Percentiles rank a stretch among this genome's conserved stretches.
Evolutionary conservation across 2,797 vertebrate species (phyloP).

Genomic region (Pteropus rufus): DNA sequence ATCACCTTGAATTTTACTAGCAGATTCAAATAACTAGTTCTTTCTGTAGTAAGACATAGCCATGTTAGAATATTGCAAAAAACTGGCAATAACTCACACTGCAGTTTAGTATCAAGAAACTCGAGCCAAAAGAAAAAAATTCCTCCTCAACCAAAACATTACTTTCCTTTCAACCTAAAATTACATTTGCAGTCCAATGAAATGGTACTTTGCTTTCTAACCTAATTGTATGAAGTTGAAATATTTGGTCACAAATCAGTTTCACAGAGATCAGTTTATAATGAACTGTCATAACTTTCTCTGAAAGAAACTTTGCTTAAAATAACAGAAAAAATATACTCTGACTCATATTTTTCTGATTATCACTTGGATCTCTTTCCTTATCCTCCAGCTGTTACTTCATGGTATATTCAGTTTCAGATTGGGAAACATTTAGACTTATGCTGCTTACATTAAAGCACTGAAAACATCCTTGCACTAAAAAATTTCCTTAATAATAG

Average conservation of each 20-base stretch:
- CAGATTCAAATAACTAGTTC: constrained; percentile 27
- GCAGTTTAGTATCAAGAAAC: constrained; percentile 51
- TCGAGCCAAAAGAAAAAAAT: constrained; percentile 26
- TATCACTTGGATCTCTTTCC: constrained; percentile 79
- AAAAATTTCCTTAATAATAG: neutral
- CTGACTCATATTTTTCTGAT: constrained; percentile 83
- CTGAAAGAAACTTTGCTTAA: neutral
- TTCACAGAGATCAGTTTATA: constrained; percentile 8
- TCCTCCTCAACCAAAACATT: constrained; percentile 32
- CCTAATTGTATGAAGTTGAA: neutral
- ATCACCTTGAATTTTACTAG: constrained; percentile 49
- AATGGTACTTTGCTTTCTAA: constrained; percentile 47
- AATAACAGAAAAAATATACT: constrained; percentile 36
- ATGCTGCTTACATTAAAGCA: neutral
- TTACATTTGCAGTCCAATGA: constrained; percentile 17
- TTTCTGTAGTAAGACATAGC: constrained; percentile 34
- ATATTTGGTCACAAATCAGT: constrained; percentile 40
- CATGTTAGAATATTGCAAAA: constrained; percentile 36
- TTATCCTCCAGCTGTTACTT: constrained; percentile 82
- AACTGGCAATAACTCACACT: constrained; percentile 35
- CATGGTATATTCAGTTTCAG: constrained; percentile 80
- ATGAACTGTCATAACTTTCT: neutral
- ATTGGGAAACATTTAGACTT: constrained; percentile 59
- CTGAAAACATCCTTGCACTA: neutral
- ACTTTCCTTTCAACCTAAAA: constrained; percentile 27